Percentiles rank a stretch among this genome's conserved stretches.
Conservation (phyloP, 2,113 vertebrate genomes). For the Labeo catla region DNA sequence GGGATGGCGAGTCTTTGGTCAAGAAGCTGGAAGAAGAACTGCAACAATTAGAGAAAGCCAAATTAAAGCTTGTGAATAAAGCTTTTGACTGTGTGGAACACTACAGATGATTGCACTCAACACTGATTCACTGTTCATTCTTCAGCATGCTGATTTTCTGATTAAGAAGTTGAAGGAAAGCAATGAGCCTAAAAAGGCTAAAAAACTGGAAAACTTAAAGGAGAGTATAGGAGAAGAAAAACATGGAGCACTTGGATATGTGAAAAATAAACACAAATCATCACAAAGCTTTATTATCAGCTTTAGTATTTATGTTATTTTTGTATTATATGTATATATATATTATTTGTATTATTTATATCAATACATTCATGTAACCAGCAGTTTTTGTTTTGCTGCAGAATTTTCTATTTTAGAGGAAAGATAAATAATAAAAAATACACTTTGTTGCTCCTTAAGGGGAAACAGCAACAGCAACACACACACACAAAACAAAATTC, state of each 20-base stretch:
- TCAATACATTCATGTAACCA: too few relatives aligned
- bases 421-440: too few relatives aligned
- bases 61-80: neutral
- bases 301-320: too few relatives aligned
- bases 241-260: neutral
- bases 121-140: neutral
- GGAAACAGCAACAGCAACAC: too few relatives aligned
- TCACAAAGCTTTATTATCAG: too few relatives aligned
- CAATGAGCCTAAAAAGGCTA: neutral
- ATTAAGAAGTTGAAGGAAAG: neutral
- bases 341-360: too few relatives aligned
- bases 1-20: neutral
- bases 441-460: too few relatives aligned
- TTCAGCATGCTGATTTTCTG: neutral
- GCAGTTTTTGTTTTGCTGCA: too few relatives aligned
- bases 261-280: too few relatives aligned
- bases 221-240: slow-evolving; percentile 34
- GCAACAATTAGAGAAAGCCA: neutral
- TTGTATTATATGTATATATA: too few relatives aligned
- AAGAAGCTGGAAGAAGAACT: neutral
- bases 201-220: neutral
- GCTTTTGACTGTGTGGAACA: neutral
- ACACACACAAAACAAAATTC: too few relatives aligned
- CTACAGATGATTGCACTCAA: neutral
- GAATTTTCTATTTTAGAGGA: too few relatives aligned